These are phyloP conservation scores for Agrotis clavis DNA, from an alignment of 2,888 invertebrate species.

Conservation along the genomic window DNA sequence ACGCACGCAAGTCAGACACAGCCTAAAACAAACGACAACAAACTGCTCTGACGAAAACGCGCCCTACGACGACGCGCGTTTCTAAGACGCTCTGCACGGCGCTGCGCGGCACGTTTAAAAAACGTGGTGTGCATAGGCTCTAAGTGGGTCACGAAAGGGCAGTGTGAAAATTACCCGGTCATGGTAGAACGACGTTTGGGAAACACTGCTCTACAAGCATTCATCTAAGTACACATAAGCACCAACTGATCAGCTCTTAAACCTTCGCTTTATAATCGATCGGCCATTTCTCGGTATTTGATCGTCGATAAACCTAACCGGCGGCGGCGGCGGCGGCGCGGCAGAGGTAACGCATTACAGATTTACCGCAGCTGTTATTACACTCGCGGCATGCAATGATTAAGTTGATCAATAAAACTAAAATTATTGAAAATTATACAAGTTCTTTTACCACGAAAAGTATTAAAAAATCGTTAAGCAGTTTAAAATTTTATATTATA, in stretches of 20 bases:
- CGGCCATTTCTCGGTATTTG: slow-evolving; percentile 13
- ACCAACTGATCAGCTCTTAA: not conserved
- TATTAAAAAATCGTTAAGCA: not conserved
- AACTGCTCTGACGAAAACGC: too few relatives aligned
- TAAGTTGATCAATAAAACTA: not conserved
- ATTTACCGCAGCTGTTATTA: not conserved
- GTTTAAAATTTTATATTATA: not conserved
- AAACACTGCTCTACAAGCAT: too few relatives aligned
- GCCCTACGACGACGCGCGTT: too few relatives aligned
- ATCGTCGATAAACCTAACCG: slow-evolving; percentile 7
- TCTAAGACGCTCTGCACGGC: too few relatives aligned
- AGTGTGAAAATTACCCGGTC: too few relatives aligned
- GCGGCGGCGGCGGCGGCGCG: not conserved
- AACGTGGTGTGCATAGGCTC: too few relatives aligned
- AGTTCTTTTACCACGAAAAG: not conserved
- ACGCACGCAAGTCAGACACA: too few relatives aligned
- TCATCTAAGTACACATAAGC: not conserved
- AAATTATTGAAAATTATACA: too few relatives aligned
- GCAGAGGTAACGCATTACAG: not conserved
- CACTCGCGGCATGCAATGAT: not conserved
- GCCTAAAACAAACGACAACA: too few relatives aligned
- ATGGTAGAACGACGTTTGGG: too few relatives aligned
- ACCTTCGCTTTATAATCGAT: slow-evolving; percentile 4
- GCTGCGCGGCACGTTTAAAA: too few relatives aligned
- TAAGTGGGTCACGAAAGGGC: too few relatives aligned